Base-by-base conservation (phyloP, 1,140 invertebrate species). In the Drepana arcuata region DNA sequence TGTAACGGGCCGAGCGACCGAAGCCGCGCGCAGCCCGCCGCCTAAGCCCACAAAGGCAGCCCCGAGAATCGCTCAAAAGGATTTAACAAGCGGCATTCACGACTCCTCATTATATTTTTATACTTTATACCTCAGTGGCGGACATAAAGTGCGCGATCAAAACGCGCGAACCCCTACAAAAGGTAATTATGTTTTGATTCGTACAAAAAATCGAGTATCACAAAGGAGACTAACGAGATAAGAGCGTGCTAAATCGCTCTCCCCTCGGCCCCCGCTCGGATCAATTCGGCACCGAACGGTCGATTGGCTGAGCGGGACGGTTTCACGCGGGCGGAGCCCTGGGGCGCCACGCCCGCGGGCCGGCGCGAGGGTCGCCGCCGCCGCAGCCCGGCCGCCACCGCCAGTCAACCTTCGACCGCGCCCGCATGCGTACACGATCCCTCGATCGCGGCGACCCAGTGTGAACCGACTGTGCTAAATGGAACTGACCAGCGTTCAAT, bases 121-220 rank as follows among this genome's bases (percentile, higher is more conserved):
- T 79, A 79, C 70, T 78, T 75, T 73, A 78, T 77, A 74, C 66
- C 69, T 68, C 57, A 62, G 60, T 70, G 69, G 58, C 62, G 50
- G 59, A 60, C 70, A 64, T 73, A 79, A 77, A 79, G 70, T 75
- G 72, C 67, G 63, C 78, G 73, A 82, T 75, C 73, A 75, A 70
- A 78, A 78, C 72, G 71, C 74, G 67, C 68, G 66, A 72, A 71
- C 66, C 72, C 70, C 72, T 79, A 82, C 78, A 82, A 82, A 82
- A 78, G 74, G 74, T 79, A 82, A 82, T 82, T 82, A 82, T 82
- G 78, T 79, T 82, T 82, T 82, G 78, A 82, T 82, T 79, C 68
- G 59, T 72, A 79, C 69, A 79, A 74, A 82, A 79, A 82, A 79
- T 78, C 64, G 66, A 79, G 74, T 73, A 75, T 82, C 74, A 82